phyloP scores from a whole-genome alignment of 2,113 vertebrate genomes.

The Eira barbara region DNA sequence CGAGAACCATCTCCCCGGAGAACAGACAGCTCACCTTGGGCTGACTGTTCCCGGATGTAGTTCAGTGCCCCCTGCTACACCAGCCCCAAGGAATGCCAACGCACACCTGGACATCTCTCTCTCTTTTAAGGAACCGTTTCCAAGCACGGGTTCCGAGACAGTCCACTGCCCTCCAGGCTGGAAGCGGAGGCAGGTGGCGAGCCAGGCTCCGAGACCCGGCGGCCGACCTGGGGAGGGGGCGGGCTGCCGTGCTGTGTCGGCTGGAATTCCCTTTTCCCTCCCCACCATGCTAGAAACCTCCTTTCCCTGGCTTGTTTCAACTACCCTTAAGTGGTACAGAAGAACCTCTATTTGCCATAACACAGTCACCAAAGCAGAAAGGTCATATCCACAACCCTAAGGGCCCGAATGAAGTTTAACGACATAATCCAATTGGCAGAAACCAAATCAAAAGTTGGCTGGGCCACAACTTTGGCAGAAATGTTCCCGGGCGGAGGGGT shows the following conservation, averaged over 20 bases:
- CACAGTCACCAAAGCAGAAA: conserved; percentile 22
- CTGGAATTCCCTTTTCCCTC: too few relatives aligned
- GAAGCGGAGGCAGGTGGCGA: not conserved
- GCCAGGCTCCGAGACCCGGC: not conserved
- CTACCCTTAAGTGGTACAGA: not conserved
- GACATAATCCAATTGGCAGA: conserved; percentile 16
- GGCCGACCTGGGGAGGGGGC: not conserved
- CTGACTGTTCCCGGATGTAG: rapidly evolving
- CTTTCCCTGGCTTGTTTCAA: not conserved
- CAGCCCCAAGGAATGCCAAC: too few relatives aligned
- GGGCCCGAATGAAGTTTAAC: not conserved
- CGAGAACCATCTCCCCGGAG: not conserved
- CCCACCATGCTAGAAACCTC: too few relatives aligned
- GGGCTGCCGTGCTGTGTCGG: not conserved
- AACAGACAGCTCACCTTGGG: not conserved
- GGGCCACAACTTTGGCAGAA: conserved; percentile 63
- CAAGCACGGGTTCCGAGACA: rapidly evolving
- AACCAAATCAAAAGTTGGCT: not conserved
- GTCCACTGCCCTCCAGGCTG: not conserved
- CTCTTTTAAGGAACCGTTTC: not conserved
- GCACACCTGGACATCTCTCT: not conserved
- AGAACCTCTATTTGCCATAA: conserved; percentile 18
- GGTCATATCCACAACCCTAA: conserved; percentile 35
- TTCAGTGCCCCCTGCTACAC: not conserved
- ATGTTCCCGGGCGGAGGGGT: not conserved